phyloP scores from a whole-genome alignment of 2,797 vertebrate genomes.

The Alcedo atthis region DNA sequence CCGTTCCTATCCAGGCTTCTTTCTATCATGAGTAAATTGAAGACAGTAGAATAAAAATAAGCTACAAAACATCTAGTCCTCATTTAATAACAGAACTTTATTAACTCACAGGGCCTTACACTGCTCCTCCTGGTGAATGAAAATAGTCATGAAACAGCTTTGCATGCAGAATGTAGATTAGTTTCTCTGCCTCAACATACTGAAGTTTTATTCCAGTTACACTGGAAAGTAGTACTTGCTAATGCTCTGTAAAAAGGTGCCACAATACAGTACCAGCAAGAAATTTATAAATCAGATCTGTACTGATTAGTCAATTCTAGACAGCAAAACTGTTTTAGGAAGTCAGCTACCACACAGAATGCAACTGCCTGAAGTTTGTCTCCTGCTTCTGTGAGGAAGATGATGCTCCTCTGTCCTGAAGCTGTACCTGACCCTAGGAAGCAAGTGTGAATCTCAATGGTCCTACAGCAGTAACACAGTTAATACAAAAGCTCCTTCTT shows the following conservation, averaged over 20 bases:
- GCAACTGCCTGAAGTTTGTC: background rate
- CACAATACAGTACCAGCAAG: background rate
- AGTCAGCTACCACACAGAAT: background rate
- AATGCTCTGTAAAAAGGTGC: background rate
- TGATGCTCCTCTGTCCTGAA: background rate
- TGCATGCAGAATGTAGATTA: background rate
- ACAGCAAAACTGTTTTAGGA: background rate
- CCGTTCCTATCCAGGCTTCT: background rate
- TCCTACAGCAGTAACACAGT: background rate
- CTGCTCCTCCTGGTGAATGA: background rate
- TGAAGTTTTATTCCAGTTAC: background rate
- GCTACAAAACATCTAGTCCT: background rate
- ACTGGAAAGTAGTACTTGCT: background rate
- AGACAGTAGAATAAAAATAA: background rate
- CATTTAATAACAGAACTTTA: slow-evolving; percentile 6
- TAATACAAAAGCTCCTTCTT: background rate
- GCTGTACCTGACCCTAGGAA: background rate
- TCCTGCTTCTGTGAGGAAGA: background rate
- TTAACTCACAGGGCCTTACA: background rate
- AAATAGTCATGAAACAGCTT: background rate
- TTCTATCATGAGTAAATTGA: background rate
- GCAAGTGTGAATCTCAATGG: background rate
- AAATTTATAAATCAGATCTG: background rate
- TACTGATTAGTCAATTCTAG: background rate
- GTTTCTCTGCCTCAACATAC: background rate